These are phyloP conservation scores for Leptinotarsa juncta DNA, from an alignment of 2,888 invertebrate species.

Conservation along the genomic window DNA sequence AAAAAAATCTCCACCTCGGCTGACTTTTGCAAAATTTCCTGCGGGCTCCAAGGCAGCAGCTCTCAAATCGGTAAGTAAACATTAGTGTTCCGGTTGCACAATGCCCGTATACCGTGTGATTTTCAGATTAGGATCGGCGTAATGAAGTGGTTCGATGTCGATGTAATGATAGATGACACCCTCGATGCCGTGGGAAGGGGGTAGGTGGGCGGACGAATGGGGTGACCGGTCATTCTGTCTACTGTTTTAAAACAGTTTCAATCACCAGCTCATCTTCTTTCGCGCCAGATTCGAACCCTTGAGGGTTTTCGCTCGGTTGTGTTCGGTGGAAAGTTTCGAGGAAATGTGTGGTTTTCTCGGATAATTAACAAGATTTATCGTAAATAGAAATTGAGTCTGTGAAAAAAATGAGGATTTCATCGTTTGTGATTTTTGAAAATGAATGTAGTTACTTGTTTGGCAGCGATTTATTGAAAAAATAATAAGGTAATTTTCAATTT, in stretches of 20 bases:
- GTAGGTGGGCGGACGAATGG: constrained; percentile 51
- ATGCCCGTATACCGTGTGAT: constrained; percentile 28
- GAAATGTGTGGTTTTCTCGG: background rate
- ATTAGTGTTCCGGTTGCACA: constrained; percentile 12
- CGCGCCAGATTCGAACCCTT: constrained; percentile 46
- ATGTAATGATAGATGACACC: constrained; percentile 60
- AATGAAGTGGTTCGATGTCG: constrained; percentile 50
- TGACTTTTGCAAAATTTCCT: background rate
- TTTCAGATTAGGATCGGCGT: constrained; percentile 39
- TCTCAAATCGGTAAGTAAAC: constrained; percentile 6
- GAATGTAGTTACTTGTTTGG: background rate
- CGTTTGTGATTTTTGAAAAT: background rate
- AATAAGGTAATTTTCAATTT: background rate
- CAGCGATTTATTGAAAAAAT: background rate
- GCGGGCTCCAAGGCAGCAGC: background rate
- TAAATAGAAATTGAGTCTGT: background rate
- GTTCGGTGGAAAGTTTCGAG: constrained; percentile 19
- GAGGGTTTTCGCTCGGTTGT: constrained; percentile 43
- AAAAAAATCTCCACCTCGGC: background rate
- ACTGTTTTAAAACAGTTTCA: constrained; percentile 60
- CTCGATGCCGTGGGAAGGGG: constrained; percentile 53
- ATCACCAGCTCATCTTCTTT: constrained; percentile 54
- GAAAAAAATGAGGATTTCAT: background rate
- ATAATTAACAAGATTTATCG: background rate
- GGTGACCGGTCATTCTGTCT: constrained; percentile 60